Evolutionary conservation across 1,140 invertebrate species (phyloP).

Genomic region (Rhopalosiphum maidis): DNA sequence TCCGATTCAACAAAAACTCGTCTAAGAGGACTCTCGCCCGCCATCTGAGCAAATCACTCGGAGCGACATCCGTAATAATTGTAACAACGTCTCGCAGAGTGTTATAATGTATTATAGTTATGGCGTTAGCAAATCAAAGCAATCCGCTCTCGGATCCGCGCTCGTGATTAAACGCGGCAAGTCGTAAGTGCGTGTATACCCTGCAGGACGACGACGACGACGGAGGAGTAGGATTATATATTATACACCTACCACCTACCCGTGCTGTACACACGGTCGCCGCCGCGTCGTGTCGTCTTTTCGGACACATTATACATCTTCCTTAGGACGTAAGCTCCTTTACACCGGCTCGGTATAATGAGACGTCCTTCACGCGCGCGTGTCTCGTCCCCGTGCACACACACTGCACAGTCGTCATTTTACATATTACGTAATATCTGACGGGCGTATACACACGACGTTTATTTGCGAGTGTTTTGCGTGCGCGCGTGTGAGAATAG

Average conservation of each 20-base stretch:
- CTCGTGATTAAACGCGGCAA: conserved; percentile 45
- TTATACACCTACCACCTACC: neutral
- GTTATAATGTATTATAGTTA: neutral
- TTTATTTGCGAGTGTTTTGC: neutral
- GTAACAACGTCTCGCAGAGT: neutral
- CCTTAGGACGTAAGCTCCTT: conserved; percentile 9
- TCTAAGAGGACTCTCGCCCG: neutral
- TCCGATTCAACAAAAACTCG: neutral
- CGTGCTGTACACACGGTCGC: neutral
- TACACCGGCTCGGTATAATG: conserved; percentile 26
- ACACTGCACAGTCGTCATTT: neutral
- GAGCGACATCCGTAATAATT: neutral
- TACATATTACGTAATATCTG: neutral
- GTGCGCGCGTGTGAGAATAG: neutral
- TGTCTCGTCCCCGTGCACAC: neutral
- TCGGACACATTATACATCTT: conserved; percentile 49
- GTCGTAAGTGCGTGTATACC: neutral
- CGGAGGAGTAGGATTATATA: neutral
- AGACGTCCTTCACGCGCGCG: conserved; percentile 37
- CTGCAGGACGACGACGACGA: neutral
- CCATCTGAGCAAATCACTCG: neutral
- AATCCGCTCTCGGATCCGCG: neutral
- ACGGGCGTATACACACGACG: neutral
- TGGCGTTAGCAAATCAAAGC: conserved; percentile 46
- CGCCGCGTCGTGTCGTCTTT: conserved; percentile 19